Conservation (phyloP, 2,797 vertebrate genomes). For the Pseudotriccus pelzelni region DNA sequence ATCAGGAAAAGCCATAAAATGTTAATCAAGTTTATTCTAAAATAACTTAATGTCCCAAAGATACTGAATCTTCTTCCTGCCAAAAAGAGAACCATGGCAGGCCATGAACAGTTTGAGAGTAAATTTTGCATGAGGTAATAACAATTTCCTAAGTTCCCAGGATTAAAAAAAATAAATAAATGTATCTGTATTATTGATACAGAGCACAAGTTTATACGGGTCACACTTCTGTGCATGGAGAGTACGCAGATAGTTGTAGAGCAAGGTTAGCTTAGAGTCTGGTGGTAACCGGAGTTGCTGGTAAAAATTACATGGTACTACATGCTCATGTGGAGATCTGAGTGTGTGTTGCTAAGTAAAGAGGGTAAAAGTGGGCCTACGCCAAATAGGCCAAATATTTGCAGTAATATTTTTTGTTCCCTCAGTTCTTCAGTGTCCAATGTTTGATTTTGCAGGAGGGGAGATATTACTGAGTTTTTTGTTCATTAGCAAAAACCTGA, state of each 20-base stretch:
- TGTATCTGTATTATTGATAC: background rate
- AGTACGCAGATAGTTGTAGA: background rate
- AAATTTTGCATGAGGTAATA: background rate
- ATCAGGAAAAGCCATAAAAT: background rate
- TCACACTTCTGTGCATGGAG: background rate
- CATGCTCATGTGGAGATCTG: background rate
- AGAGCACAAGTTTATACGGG: background rate
- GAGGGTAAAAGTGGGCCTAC: background rate
- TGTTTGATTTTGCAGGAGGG: background rate
- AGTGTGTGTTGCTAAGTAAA: background rate
- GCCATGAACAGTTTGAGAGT: background rate
- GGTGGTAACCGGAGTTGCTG: background rate
- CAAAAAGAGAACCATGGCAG: background rate
- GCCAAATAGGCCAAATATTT: background rate
- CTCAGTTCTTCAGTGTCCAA: background rate
- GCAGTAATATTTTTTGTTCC: background rate
- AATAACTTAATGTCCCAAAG: background rate
- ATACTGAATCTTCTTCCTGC: background rate
- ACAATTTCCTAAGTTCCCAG: background rate
- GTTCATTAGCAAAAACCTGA: conserved; percentile 4
- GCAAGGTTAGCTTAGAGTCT: background rate
- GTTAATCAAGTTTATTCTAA: background rate
- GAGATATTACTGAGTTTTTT: background rate
- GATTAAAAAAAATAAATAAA: background rate
- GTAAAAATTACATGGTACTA: background rate